phyloP scores from a whole-genome alignment of 2,113 vertebrate species.

The Melospiza melodia region DNA sequence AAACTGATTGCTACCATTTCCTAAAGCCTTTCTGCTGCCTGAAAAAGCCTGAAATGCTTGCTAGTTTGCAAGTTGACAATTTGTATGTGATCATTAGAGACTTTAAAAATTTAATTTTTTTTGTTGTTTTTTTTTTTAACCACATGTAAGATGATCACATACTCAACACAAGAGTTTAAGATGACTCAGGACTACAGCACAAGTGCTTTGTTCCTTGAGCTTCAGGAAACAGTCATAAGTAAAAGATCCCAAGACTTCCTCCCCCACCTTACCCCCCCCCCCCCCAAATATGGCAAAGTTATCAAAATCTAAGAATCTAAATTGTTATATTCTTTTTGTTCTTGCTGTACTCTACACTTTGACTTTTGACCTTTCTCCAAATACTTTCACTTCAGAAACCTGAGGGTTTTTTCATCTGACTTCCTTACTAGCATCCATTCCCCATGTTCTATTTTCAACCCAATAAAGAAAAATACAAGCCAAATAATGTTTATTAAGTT shows the following conservation, averaged over 20 bases:
- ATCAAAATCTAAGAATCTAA: neutral
- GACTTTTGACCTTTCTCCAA: neutral
- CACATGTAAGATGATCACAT: neutral
- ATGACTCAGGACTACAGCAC: neutral
- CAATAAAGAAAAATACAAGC: neutral
- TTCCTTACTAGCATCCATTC: neutral
- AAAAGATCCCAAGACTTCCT: neutral
- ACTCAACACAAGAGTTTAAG: neutral
- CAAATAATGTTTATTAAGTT: neutral
- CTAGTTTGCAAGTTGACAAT: neutral
- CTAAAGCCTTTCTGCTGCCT: neutral
- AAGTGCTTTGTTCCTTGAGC: neutral
- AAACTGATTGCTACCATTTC: neutral
- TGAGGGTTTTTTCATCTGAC: neutral
- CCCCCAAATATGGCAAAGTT: neutral
- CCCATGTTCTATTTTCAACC: neutral
- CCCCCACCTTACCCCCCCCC: too few relatives aligned
- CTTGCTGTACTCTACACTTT: neutral
- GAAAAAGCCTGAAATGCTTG: neutral
- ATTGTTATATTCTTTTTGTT: neutral
- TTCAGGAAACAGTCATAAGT: neutral
- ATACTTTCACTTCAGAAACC: neutral
- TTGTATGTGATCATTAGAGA: neutral
- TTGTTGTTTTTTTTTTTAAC: neutral
- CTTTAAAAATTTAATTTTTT: neutral